These are phyloP conservation scores for Oceanodroma leucorhoa DNA, from an alignment of 2,797 vertebrate species.

Conservation along the genomic window DNA sequence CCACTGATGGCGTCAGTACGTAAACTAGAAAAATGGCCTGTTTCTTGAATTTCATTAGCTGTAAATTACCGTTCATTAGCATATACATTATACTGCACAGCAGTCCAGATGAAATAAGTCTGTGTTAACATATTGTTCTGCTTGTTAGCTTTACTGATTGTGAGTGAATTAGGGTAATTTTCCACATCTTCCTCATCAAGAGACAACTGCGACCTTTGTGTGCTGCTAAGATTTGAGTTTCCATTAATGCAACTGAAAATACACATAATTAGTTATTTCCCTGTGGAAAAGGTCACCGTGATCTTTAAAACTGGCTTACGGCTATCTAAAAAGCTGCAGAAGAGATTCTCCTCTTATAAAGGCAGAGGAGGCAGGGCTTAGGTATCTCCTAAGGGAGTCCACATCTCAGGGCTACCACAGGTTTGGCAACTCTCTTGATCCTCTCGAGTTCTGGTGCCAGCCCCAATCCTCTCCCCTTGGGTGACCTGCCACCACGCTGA, in stretches of 20 bases:
- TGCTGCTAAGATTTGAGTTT: not conserved
- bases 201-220: not conserved
- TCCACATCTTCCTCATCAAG: not conserved
- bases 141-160: not conserved
- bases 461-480: not conserved
- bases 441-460: not conserved
- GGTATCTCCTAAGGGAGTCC: not conserved
- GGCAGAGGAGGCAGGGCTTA: not conserved
- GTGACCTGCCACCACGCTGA: not conserved
- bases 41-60: not conserved
- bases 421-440: not conserved
- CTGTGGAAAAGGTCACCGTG: not conserved
- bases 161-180: constrained; percentile 16
- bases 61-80: not conserved
- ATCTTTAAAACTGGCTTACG: not conserved
- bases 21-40: not conserved
- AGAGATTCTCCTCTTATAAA: not conserved
- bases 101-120: not conserved
- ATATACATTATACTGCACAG: not conserved
- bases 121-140: not conserved
- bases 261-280: not conserved
- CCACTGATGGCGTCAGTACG: not conserved
- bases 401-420: not conserved
- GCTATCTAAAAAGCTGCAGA: not conserved
- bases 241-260: not conserved